Evolutionary conservation across 1,140 invertebrate genomes (phyloP), one percentile per base, ranked within the genome.

Genomic region (Caligus rogercresseyi): DNA sequence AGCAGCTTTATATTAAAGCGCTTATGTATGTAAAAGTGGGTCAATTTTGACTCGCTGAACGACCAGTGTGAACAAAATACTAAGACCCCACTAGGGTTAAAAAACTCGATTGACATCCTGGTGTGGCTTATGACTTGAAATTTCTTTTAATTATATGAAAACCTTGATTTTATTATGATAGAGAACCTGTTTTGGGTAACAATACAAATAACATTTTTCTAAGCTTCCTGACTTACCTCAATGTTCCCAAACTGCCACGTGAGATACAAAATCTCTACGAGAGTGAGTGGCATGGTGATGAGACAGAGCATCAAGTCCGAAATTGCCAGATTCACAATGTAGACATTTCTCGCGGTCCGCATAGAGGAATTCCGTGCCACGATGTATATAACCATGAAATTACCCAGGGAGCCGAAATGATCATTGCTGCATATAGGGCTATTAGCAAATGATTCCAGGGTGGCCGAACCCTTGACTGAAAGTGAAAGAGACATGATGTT

Each of bases 281-380:
- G 67, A 52, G 79, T 80, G 64, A 80, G 75, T 1, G 79, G 79
- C 70, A 78, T 78, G 7, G 77, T 78, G 61, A 80, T 73, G 26
- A 77, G 52, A 66, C 79, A 80, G n/a, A 80, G 69, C 1, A 76
- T 75, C 13, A 80, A 71, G 68, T 81, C 79, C 0, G 79, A 78
- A 14, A 79, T 72, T 25, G 78, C 77, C 54, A 81, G 69, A 68
- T 80, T 81, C n/a, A 79, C 71, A 60, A 81, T 79, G 70, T 80
- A 81, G 14, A 81, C 73, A 69, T 81, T 81, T n/a, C 80, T 68
- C 1, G 79, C 74, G 1, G 79, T 79, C 19, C 78, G 71, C 77
- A 80, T 79, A 43, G 72, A 70, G 13, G 75, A 70, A 66, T 77
- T 77, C 25, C 71, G 66, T 4, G 72, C 69, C 14, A 67, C 66